These are phyloP conservation scores for Malacoraja senta DNA, from an alignment of 2,797 vertebrate species.

Conservation along the genomic window DNA sequence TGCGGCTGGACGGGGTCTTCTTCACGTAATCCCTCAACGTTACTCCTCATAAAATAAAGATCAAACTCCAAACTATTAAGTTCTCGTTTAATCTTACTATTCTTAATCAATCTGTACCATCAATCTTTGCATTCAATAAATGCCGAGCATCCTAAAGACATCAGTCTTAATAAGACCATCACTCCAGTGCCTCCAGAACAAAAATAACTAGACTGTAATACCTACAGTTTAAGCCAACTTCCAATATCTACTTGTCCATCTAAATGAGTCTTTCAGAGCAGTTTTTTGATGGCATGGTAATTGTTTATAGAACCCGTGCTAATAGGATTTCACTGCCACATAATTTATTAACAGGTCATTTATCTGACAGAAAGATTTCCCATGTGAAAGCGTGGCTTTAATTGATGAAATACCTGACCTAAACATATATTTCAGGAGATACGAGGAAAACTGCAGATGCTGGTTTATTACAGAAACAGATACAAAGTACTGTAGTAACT, in stretches of 20 bases:
- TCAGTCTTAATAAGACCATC: conserved; percentile 49
- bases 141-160: conserved; percentile 47
- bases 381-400: conserved; percentile 39
- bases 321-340: not conserved
- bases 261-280: conserved; percentile 41
- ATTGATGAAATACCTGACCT: not conserved
- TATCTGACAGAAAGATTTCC: conserved; percentile 45
- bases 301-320: not conserved
- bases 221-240: conserved; percentile 43
- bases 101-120: conserved; percentile 54
- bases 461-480: no score
- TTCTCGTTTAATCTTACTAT: no score
- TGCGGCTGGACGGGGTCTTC: no score
- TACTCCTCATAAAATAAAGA: no score
- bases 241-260: conserved; percentile 39
- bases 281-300: conserved; percentile 42
- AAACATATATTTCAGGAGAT: not conserved
- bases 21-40: no score
- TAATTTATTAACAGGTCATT: conserved; percentile 42
- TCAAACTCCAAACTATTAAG: no score
- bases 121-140: conserved; percentile 49
- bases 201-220: conserved; percentile 43
- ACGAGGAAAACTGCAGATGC: no score
- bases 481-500: no score
- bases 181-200: conserved; percentile 44